Percentiles rank a stretch among this genome's conserved stretches.
Conservation (phyloP, 1,140 invertebrate species). For the Steinernema khuongi region DNA sequence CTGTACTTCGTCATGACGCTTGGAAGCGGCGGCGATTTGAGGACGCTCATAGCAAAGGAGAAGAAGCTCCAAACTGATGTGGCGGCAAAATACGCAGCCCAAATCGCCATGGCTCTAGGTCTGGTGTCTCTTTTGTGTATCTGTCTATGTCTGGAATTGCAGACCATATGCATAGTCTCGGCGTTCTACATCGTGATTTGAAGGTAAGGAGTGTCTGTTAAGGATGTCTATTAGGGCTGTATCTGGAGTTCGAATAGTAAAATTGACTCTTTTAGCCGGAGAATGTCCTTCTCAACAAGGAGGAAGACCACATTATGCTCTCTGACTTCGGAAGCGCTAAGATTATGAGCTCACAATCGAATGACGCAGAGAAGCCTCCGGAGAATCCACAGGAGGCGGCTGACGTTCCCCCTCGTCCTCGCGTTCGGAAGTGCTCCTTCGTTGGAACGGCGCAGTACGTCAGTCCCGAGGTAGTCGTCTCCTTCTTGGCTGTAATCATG, state of each 20-base stretch:
- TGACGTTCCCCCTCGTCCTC: background rate
- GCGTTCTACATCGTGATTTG: slow-evolving; percentile 77
- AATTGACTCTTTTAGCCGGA: background rate
- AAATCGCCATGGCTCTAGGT: slow-evolving; percentile 75
- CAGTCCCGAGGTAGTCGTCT: slow-evolving; percentile 78
- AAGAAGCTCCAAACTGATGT: slow-evolving; percentile 80
- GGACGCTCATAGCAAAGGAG: slow-evolving; percentile 81
- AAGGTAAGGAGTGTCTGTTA: slow-evolving; percentile 65
- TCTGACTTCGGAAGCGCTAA: slow-evolving; percentile 91
- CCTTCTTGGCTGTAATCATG: slow-evolving; percentile 34
- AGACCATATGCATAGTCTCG: slow-evolving; percentile 80
- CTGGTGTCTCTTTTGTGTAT: background rate
- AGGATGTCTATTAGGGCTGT: too few species aligned
- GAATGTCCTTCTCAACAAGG: slow-evolving; percentile 65
- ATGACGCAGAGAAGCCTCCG: slow-evolving; percentile 6
- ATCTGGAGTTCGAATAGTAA: background rate
- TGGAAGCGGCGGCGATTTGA: slow-evolving; percentile 84
- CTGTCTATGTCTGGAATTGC: background rate
- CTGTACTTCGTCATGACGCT: slow-evolving; percentile 93
- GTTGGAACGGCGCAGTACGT: slow-evolving; percentile 97
- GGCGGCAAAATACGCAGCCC: slow-evolving; percentile 83
- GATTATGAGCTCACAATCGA: background rate
- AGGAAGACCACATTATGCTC: slow-evolving; percentile 88
- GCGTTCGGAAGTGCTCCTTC: slow-evolving; percentile 70
- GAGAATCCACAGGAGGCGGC: background rate